Conservation (phyloP, 2,113 vertebrate genomes). For the Salvelinus alpinus region DNA sequence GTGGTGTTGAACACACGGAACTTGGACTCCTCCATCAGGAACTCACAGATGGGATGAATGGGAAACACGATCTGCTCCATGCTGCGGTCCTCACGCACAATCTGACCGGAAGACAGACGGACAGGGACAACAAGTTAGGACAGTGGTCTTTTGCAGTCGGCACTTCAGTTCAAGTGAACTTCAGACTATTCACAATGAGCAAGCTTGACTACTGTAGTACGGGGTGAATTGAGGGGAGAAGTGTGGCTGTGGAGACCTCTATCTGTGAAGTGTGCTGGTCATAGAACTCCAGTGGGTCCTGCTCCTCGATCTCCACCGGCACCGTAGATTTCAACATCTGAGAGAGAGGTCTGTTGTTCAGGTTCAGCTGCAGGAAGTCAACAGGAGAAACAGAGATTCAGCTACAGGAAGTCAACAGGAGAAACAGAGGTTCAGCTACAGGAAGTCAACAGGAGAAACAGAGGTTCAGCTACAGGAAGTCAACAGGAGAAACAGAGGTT, state of each 20-base stretch:
- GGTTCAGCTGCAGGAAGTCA: conserved; percentile 78
- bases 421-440: neutral
- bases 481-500: neutral
- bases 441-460: too few species aligned
- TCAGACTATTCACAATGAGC: neutral
- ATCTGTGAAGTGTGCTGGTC: conserved; percentile 89
- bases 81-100: conserved; percentile 92
- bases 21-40: conserved; percentile 93
- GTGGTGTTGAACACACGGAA: conserved; percentile 91
- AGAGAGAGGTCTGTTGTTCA: conserved; percentile 91
- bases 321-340: conserved; percentile 89
- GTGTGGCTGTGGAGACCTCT: conserved; percentile 71
- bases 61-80: conserved; percentile 99
- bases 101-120: conserved; percentile 69
- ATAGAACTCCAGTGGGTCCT: conserved; percentile 89
- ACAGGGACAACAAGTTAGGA: neutral
- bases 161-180: too few species aligned
- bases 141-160: neutral
- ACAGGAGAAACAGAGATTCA: neutral
- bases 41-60: conserved; percentile 91
- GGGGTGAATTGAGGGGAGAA: neutral
- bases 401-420: too few species aligned
- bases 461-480: neutral
- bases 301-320: conserved; percentile 80
- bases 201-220: neutral